Base-by-base conservation (phyloP, 1,140 invertebrate species). In the Mactra quadrangularis region DNA sequence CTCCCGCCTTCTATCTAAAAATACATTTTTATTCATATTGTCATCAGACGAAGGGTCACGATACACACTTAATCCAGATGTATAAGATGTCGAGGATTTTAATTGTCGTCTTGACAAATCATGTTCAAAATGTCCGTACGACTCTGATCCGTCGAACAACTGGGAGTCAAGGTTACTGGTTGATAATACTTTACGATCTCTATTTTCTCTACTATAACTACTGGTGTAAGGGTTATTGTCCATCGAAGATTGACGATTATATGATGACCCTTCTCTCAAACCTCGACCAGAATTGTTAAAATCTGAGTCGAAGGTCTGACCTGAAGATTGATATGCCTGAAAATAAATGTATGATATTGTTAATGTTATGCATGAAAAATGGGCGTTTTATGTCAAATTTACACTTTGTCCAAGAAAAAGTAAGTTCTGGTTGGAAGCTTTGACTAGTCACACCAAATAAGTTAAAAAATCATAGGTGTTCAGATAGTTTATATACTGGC, bases 301-400 rank as follows among this genome's bases (percentile, higher is more conserved):
- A 25, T 86, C 79, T 15, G 85, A 82, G 62, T 82, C 79, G 66
- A 33, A 74, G 13, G 77, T 62, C 71, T 86, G 77, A 47, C 35
- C 77, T 4, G 89, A 84, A 22, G 72, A 86, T 70, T 90, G 88
- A 77, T 92, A 92, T 19, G 91, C 88, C 91, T 90, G 86, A n/a
- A 87, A 79, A 50, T n/a, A n/a, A n/a, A n/a, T n/a, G n/a, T n/a
- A n/a, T n/a, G n/a, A n/a, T n/a, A n/a, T n/a, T n/a, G n/a, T n/a
- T n/a, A n/a, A n/a, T n/a, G n/a, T n/a, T n/a, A n/a, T n/a, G n/a
- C n/a, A n/a, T n/a, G n/a, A n/a, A n/a, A n/a, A n/a, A n/a, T n/a
- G n/a, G n/a, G n/a, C n/a, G n/a, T n/a, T n/a, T n/a, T n/a, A n/a
- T n/a, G n/a, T n/a, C n/a, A n/a, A n/a, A n/a, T n/a, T n/a, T n/a